Percentiles rank a stretch among this genome's conserved stretches.
Evolutionary conservation across 2,113 vertebrate genomes (phyloP).

Genomic region (Mus spicilegus): DNA sequence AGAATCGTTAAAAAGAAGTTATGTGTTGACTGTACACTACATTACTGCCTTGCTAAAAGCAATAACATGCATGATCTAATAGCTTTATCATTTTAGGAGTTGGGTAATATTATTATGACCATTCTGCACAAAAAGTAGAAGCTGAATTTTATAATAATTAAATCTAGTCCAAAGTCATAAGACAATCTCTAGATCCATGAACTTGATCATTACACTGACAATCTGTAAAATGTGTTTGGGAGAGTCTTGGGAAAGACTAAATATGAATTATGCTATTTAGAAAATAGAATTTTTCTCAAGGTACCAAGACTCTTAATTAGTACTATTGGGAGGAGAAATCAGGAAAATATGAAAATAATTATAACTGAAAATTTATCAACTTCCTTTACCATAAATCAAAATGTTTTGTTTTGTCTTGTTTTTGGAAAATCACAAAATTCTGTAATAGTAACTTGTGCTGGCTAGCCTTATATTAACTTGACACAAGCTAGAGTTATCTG

Average conservation of each 20-base stretch:
- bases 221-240: not conserved
- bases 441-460: not conserved
- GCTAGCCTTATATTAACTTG: too few relatives aligned
- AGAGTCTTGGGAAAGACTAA: not conserved
- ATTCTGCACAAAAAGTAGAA: constrained; percentile 50
- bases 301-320: not conserved
- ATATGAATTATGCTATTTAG: constrained; percentile 8
- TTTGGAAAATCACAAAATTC: constrained; percentile 10
- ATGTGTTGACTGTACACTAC: not conserved
- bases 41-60: not conserved
- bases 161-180: constrained; percentile 21
- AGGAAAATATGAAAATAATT: not conserved
- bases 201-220: not conserved
- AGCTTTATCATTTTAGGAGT: constrained; percentile 28
- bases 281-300: constrained; percentile 35
- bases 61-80: constrained; percentile 18
- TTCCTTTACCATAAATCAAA: not conserved
- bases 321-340: not conserved
- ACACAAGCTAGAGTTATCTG: not conserved
- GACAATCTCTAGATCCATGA: constrained; percentile 8
- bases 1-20: constrained; percentile 28
- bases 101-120: not conserved
- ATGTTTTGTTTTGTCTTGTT: not conserved
- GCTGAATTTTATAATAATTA: constrained; percentile 3
- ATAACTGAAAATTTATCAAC: not conserved